These are phyloP conservation scores for Poeciliopsis paucimaculata DNA, from an alignment of 2,797 vertebrate species.

Conservation along the genomic window DNA sequence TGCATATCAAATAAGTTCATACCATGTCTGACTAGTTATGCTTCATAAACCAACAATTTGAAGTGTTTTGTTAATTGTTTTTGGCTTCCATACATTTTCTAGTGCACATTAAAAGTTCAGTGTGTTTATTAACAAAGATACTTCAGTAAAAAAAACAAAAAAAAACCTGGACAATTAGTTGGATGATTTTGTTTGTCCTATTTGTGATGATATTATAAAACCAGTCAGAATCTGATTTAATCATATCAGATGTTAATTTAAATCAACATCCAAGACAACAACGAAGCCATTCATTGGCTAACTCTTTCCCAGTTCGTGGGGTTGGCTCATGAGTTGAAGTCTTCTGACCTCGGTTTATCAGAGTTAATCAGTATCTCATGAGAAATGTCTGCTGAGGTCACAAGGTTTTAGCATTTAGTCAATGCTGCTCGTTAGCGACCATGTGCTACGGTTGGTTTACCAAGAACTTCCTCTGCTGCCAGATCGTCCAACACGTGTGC, in stretches of 20 bases:
- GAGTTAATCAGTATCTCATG: conserved; percentile 55
- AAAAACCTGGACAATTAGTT: background rate
- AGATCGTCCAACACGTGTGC: conserved; percentile 30
- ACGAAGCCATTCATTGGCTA: conserved; percentile 25
- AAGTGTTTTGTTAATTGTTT: background rate
- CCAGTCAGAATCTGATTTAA: conserved; percentile 1
- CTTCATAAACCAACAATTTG: background rate
- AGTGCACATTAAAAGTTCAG: background rate
- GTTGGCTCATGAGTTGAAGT: conserved; percentile 33
- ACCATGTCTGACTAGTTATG: background rate
- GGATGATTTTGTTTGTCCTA: background rate
- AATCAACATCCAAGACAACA: conserved; percentile 30
- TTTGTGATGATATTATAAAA: background rate
- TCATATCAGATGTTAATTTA: conserved; percentile 14
- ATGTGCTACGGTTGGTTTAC: conserved; percentile 24
- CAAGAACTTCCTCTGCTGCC: conserved; percentile 8
- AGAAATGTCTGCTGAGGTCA: conserved; percentile 53
- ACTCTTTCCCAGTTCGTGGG: conserved; percentile 13
- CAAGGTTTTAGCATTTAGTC: conserved; percentile 22
- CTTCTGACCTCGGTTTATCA: conserved; percentile 54
- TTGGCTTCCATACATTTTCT: background rate
- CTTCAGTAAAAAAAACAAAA: background rate
- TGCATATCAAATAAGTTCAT: background rate
- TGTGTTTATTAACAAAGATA: background rate
- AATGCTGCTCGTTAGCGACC: conserved; percentile 27